phyloP scores from a whole-genome alignment of 2,888 invertebrate species.

The Cheilosia variabilis region DNA sequence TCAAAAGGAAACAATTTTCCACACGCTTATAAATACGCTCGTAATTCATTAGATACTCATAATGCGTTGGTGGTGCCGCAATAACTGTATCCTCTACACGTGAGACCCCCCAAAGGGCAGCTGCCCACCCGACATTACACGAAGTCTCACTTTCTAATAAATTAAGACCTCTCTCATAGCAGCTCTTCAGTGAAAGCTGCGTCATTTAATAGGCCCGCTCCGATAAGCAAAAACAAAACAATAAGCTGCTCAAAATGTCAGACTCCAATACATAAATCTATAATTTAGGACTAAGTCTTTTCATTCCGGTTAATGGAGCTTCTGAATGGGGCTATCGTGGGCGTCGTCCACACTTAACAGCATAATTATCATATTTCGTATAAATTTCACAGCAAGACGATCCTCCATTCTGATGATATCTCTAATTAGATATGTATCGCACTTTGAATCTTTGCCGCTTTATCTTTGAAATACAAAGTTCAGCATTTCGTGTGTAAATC shows the following conservation, averaged over 20 bases:
- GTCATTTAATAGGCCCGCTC: constrained; percentile 27
- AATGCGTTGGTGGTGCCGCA: too few species aligned
- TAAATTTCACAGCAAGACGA: constrained; percentile 53
- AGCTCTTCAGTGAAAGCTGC: constrained; percentile 32
- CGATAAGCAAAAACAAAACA: constrained; percentile 6
- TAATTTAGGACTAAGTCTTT: background rate
- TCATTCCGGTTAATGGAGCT: constrained; percentile 46
- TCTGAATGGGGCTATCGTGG: constrained; percentile 24
- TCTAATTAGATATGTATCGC: constrained; percentile 51
- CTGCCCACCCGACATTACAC: background rate
- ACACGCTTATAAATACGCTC: too few species aligned
- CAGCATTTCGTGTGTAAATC: constrained; percentile 12
- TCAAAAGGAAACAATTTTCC: too few species aligned
- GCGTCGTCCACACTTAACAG: constrained; percentile 37
- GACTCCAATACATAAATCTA: constrained; percentile 37
- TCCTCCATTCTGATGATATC: constrained; percentile 49
- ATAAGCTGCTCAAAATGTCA: constrained; percentile 43
- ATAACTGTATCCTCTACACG: too few species aligned
- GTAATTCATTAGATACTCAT: too few species aligned
- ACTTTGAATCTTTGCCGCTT: constrained; percentile 34
- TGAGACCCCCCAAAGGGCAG: too few species aligned
- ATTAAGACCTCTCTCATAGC: constrained; percentile 12
- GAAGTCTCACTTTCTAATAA: background rate
- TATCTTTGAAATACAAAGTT: constrained; percentile 20
- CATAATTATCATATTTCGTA: constrained; percentile 61